These are phyloP conservation scores for Tribolium madens DNA, from an alignment of 1,140 invertebrate genomes.

Conservation along the genomic window DNA sequence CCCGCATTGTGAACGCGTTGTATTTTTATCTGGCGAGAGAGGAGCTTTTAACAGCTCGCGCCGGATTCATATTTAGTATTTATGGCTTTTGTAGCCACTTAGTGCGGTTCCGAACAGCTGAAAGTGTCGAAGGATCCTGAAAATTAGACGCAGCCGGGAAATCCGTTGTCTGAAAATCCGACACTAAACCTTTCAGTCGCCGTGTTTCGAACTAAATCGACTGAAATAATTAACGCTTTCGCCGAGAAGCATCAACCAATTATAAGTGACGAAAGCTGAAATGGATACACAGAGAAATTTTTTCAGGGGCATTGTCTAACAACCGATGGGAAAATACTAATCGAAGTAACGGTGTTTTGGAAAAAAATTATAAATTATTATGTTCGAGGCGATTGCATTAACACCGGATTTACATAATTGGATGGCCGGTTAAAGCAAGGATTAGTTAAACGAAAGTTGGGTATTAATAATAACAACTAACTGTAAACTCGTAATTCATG, in stretches of 20 bases:
- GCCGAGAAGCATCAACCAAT: constrained; percentile 46
- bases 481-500: constrained; percentile 5
- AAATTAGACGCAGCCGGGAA: constrained; percentile 16
- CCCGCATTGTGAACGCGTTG: constrained; percentile 57
- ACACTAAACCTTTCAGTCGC: constrained; percentile 47
- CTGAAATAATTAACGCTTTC: constrained; percentile 50
- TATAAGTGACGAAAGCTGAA: constrained; percentile 48
- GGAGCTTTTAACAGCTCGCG: constrained; percentile 33
- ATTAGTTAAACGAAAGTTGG: constrained; percentile 4
- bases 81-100: constrained; percentile 40
- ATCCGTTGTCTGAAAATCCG: constrained; percentile 17
- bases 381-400: constrained; percentile 12
- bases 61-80: constrained; percentile 44
- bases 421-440: constrained; percentile 11
- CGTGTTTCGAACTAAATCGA: constrained; percentile 46
- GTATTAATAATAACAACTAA: neutral
- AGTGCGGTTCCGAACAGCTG: constrained; percentile 39
- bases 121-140: constrained; percentile 40
- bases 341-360: constrained; percentile 1
- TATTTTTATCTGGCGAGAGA: constrained; percentile 51
- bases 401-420: constrained; percentile 42
- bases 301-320: neutral
- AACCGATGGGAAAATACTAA: neutral
- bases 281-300: neutral
- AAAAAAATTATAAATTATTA: constrained; percentile 12